Evolutionary conservation across 2,888 invertebrate species (phyloP).

Genomic region (Acanthosepion esculentum): DNA sequence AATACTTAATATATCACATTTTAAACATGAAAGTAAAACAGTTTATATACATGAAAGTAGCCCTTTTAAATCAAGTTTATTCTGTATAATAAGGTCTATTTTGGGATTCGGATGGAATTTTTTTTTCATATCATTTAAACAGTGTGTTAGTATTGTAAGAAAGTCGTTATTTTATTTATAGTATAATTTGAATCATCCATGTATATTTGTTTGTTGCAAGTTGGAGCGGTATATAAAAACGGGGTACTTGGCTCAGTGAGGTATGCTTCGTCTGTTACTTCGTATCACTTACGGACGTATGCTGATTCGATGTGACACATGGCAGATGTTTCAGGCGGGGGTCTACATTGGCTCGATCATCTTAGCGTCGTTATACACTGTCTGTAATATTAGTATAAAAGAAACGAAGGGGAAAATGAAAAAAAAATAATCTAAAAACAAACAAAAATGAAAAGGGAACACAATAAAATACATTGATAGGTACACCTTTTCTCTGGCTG

Average conservation of each 20-base stretch:
- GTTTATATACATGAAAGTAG: too few species aligned
- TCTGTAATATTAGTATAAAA: constrained; percentile 33
- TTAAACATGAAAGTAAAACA: too few species aligned
- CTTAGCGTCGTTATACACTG: background rate
- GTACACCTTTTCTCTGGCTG: background rate
- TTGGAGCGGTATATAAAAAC: background rate
- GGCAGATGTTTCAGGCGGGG: background rate
- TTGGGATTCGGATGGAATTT: too few species aligned
- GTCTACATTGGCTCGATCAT: background rate
- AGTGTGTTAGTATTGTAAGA: too few species aligned
- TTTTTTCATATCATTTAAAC: too few species aligned
- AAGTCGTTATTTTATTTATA: too few species aligned
- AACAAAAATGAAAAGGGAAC: background rate
- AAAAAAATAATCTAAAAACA: background rate
- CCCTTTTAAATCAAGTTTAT: too few species aligned
- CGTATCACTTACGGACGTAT: background rate
- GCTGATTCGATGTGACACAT: constrained; percentile 10
- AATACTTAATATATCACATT: too few species aligned
- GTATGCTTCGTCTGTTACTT: background rate
- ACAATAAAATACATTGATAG: background rate
- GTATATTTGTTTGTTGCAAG: too few species aligned
- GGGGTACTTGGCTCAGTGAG: background rate
- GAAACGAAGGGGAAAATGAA: background rate
- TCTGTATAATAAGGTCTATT: too few species aligned
- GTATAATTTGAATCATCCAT: too few species aligned